These are phyloP conservation scores for Oscheius sp. DNA, from an alignment of 2,888 invertebrate genomes.

Conservation along the genomic window DNA sequence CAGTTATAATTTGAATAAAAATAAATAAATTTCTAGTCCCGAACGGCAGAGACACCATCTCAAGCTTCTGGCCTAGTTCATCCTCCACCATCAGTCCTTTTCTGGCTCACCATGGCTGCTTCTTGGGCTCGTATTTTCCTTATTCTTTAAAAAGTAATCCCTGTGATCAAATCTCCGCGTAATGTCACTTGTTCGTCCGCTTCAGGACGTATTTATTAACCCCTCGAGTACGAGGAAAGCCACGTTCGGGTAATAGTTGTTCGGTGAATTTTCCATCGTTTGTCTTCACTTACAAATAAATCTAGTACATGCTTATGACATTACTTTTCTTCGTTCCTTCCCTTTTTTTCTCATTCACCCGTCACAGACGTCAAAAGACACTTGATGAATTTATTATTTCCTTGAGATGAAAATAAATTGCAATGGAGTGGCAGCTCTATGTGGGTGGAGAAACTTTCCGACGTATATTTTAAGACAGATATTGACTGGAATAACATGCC, in stretches of 20 bases:
- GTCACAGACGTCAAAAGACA: no score
- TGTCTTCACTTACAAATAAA: conserved; percentile 28
- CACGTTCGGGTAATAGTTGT: conserved; percentile 25
- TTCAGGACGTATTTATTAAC: conserved; percentile 24
- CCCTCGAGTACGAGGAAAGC: conserved; percentile 27
- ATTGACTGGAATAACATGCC: no score
- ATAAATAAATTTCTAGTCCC: neutral
- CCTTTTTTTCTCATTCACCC: no score
- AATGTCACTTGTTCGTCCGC: conserved; percentile 24
- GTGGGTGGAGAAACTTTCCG: neutral
- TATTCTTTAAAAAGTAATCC: conserved; percentile 8
- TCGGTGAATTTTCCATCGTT: conserved; percentile 23
- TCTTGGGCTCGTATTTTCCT: conserved; percentile 49
- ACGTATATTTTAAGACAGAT: neutral
- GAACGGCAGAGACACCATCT: neutral
- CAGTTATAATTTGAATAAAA: neutral
- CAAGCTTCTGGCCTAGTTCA: conserved; percentile 1
- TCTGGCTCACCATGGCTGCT: conserved; percentile 53
- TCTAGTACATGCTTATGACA: no score
- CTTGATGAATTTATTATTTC: no score
- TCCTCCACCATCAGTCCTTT: conserved; percentile 47
- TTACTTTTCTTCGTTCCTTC: no score
- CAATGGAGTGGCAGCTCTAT: no score
- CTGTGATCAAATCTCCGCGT: conserved; percentile 4
- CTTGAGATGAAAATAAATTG: no score